Conservation (phyloP, 2,888 invertebrate species). For the Ellobium chinense region DNA sequence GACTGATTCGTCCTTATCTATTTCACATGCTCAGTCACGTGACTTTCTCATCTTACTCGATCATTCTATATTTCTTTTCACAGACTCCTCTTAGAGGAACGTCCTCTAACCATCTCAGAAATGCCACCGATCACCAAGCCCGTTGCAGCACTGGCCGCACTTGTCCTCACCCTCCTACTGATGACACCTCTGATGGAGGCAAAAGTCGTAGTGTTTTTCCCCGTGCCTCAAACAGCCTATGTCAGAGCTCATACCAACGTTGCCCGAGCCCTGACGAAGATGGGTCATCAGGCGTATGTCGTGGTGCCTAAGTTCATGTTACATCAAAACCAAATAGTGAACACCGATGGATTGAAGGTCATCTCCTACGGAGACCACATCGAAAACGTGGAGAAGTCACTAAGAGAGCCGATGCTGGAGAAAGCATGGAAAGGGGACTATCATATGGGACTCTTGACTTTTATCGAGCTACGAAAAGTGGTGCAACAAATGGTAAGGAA, state of each 20-base stretch:
- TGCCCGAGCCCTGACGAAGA: slow-evolving; percentile 29
- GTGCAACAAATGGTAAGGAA: not conserved
- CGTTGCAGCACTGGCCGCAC: too few species aligned
- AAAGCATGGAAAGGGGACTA: not conserved
- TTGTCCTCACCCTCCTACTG: too few species aligned
- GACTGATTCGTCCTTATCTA: too few species aligned
- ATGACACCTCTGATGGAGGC: not conserved
- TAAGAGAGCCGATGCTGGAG: not conserved
- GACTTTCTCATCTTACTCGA: too few species aligned
- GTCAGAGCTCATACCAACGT: slow-evolving; percentile 45
- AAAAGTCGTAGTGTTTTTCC: slow-evolving; percentile 25
- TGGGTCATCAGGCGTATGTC: slow-evolving; percentile 39
- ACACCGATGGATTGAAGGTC: slow-evolving; percentile 21
- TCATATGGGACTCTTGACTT: not conserved
- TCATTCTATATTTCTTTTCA: too few species aligned
- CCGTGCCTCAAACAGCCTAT: slow-evolving; percentile 38
- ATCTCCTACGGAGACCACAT: slow-evolving; percentile 28
- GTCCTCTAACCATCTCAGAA: too few species aligned
- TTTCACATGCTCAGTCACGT: too few species aligned
- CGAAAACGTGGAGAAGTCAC: slow-evolving; percentile 3
- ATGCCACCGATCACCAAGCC: too few species aligned
- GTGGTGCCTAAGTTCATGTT: slow-evolving; percentile 18
- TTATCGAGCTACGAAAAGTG: not conserved
- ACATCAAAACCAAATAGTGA: not conserved
- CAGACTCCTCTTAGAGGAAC: too few species aligned